A percentile compares a stretch with the other conserved stretches of the same genome.
phyloP scores from a whole-genome alignment of 1,140 invertebrate genomes.

The Muscidifurax raptorellus region DNA sequence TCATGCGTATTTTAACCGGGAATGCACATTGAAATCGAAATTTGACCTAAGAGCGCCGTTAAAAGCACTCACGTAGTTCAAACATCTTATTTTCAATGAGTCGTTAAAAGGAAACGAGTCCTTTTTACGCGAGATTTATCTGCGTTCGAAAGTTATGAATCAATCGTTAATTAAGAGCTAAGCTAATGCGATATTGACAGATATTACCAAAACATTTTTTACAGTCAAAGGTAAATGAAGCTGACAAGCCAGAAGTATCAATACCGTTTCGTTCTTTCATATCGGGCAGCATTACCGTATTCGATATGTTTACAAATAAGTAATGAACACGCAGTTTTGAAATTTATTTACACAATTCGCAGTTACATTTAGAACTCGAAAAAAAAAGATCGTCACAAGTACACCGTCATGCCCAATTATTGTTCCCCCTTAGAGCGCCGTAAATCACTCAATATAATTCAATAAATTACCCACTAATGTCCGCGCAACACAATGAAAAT shows the following conservation, averaged over 20 bases:
- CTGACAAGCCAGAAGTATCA: too few relatives aligned
- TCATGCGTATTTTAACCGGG: neutral
- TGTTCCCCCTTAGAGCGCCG: too few relatives aligned
- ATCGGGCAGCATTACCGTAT: too few relatives aligned
- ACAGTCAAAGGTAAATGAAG: too few relatives aligned
- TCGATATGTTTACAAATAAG: neutral
- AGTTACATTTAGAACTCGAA: neutral
- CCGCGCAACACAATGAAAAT: neutral
- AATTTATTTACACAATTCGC: neutral
- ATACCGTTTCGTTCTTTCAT: too few relatives aligned
- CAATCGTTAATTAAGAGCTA: neutral
- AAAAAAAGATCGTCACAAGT: neutral
- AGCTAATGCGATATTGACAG: neutral
- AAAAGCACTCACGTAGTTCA: neutral
- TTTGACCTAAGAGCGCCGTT: neutral
- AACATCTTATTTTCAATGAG: conserved; percentile 8
- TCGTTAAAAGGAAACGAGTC: neutral
- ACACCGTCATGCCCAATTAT: too few relatives aligned
- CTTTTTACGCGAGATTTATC: neutral
- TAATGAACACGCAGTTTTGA: neutral
- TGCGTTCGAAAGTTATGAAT: too few relatives aligned
- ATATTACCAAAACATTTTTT: neutral
- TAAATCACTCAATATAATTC: neutral
- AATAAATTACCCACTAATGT: conserved; percentile 18
- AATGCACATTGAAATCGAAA: conserved; percentile 11